phyloP scores from a whole-genome alignment of 2,888 invertebrate genomes.

The Prosapia bicincta region DNA sequence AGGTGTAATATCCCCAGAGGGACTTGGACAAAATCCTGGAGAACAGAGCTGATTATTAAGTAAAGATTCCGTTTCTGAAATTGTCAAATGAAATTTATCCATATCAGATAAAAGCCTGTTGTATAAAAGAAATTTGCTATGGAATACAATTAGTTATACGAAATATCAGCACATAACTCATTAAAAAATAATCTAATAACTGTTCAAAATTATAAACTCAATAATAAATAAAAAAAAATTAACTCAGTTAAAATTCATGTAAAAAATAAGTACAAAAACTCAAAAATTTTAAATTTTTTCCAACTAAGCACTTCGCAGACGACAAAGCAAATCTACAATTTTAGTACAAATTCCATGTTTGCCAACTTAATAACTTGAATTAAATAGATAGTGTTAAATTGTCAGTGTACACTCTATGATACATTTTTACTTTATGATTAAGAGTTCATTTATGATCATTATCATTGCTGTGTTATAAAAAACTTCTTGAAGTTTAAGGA shows the following conservation, averaged over 20 bases:
- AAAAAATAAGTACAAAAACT: too few species aligned
- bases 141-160: not conserved
- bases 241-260: too few species aligned
- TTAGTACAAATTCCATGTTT: not conserved
- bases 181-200: not conserved
- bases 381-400: too few species aligned
- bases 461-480: too few species aligned
- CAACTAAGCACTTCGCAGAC: not conserved
- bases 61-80: not conserved
- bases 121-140: not conserved
- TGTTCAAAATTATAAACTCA: too few species aligned
- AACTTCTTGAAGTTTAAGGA: too few species aligned
- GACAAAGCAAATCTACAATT: not conserved
- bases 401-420: too few species aligned
- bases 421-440: too few species aligned
- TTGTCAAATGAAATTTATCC: not conserved
- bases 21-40: not conserved
- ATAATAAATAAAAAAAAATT: too few species aligned
- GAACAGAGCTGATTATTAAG: not conserved
- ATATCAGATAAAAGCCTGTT: not conserved
- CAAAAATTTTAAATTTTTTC: not conserved
- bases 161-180: not conserved
- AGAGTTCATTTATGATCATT: too few species aligned
- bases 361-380: not conserved
- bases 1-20: not conserved